These are phyloP conservation scores for Microtus montanus DNA, from an alignment of 2,113 vertebrate genomes.

Conservation along the genomic window DNA sequence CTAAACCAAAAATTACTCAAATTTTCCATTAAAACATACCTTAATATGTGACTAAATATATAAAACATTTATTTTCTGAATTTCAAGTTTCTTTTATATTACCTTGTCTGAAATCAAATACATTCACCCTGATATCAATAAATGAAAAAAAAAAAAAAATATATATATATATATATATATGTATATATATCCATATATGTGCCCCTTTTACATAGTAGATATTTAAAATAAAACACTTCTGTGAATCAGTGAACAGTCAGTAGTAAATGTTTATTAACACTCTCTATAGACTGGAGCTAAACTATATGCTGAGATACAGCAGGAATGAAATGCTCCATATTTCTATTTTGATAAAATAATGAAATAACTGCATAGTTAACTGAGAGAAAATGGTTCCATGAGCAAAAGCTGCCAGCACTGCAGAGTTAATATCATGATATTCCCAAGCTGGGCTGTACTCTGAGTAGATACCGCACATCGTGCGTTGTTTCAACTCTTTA, in stretches of 20 bases:
- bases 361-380: slow-evolving; percentile 25
- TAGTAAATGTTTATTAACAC: slow-evolving; percentile 26
- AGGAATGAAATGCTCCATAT: slow-evolving; percentile 42
- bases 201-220: background rate
- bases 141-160: too few species aligned
- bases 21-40: slow-evolving; percentile 12
- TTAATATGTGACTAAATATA: background rate
- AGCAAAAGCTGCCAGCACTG: background rate
- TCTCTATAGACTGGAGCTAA: background rate
- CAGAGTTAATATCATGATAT: background rate
- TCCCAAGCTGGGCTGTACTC: background rate
- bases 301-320: background rate
- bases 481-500: background rate
- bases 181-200: background rate
- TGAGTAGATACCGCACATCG: slow-evolving; percentile 9
- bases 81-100: background rate
- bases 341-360: slow-evolving; percentile 10
- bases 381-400: background rate
- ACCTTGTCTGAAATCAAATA: slow-evolving; percentile 47
- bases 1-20: slow-evolving; percentile 2
- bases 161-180: background rate
- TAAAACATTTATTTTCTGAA: slow-evolving; percentile 9
- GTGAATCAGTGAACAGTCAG: background rate
- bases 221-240: slow-evolving; percentile 7
- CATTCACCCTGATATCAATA: slow-evolving; percentile 36